Conservation (phyloP, 2,797 vertebrate species). For the Antrozous pallidus region DNA sequence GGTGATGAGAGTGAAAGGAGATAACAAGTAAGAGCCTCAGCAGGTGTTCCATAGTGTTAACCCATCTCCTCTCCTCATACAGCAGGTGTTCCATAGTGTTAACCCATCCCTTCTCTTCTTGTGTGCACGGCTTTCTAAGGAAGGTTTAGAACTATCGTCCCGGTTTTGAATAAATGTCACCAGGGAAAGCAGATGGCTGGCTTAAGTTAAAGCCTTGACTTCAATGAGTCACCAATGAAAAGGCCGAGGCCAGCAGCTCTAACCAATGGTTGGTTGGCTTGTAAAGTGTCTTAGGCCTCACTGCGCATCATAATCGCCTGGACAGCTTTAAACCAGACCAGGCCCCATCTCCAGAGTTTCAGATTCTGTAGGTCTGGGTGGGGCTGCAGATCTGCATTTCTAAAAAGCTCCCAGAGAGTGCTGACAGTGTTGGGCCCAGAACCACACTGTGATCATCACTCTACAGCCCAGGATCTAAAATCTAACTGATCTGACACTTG, state of each 20-base stretch:
- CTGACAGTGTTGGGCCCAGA: neutral
- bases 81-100: neutral
- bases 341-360: neutral
- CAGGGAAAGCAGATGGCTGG: conserved; percentile 27
- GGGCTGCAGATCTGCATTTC: neutral
- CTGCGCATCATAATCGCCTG: neutral
- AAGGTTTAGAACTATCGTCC: neutral
- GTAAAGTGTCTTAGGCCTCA: neutral
- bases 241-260: neutral
- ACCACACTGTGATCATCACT: neutral
- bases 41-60: neutral
- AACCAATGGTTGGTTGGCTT: neutral
- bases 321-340: neutral
- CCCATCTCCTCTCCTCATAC: neutral
- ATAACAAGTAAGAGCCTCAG: neutral
- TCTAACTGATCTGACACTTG: neutral
- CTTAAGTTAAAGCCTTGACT: neutral
- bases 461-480: neutral
- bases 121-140: neutral
- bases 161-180: conserved; percentile 24
- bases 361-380: neutral
- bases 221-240: neutral
- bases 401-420: neutral
- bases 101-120: too few species aligned
- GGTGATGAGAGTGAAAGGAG: neutral